Base-by-base conservation (phyloP, 2,888 invertebrate genomes). In the Eueremaeus valkanovi region DNA sequence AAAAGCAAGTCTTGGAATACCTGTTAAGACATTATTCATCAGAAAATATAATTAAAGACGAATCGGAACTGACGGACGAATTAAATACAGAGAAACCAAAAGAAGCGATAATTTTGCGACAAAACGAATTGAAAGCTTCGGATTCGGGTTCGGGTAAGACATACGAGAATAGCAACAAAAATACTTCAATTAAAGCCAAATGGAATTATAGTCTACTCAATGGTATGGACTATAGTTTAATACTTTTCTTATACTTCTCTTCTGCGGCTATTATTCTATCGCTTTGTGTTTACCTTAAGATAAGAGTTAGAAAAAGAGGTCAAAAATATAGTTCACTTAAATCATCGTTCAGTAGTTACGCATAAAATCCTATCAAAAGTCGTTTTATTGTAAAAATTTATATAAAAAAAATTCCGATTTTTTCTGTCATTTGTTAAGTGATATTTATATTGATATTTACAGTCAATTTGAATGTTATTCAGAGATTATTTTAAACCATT, bases 271-370 rank as follows among this genome's bases (percentile, higher is more conserved):
- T 92, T 83, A 87, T 93, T 83, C 86, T 90, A 80, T 82, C 92
- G 82, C 90, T 91, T 79, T 88, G 91, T 81, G 87, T 90, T 82
- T 87, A 90, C 83, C 91, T 93, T 83, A 86, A 90, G 80, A 88
- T 88, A 80, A 88, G 87, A 83, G 87, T 88, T 81, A 85, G 85
- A 80, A 77, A 68, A 70, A 73, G 75, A 49, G 70, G 70, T 29
- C 70, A 70, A 42, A 70, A 70, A 40, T 70, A 70, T n/a, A 42
- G 36, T 29, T 42, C 70, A 70, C 24, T 70, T 24, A 70, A 70
- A 24, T 45, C 70, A 16, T 21, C 70, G 2, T n/a, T 45, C 9
- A 66, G n/a, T n/a, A n/a, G n/a, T 40, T 66, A 66, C 16, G 70
- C 70, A 45, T 70, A 70, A 70, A 45, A 70, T n/a, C n/a, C 5